Percentiles rank a stretch among this genome's conserved stretches.
Evolutionary conservation across 2,888 invertebrate genomes (phyloP).

Genomic region (Heliconius ismenius): DNA sequence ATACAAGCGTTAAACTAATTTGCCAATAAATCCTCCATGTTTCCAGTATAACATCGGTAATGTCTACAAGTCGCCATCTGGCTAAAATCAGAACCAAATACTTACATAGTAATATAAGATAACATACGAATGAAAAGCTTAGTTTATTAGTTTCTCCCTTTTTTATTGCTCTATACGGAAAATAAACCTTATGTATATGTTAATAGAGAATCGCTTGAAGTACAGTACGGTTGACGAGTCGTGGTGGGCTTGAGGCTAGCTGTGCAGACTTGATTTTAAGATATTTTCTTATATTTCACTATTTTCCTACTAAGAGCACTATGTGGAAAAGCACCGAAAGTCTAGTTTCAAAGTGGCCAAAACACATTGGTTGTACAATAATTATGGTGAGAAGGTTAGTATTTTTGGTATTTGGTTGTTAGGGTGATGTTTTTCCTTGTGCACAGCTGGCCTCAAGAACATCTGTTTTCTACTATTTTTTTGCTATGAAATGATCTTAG

Average conservation of each 20-base stretch:
- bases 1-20: neutral
- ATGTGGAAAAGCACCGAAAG: neutral
- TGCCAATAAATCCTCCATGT: neutral
- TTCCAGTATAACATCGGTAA: neutral
- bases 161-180: conserved; percentile 15
- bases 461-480: conserved; percentile 25
- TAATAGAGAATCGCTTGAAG: conserved; percentile 20
- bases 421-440: conserved; percentile 30
- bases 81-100: conserved; percentile 44
- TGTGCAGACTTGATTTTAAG: neutral
- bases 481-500: neutral
- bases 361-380: neutral
- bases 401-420: conserved; percentile 27
- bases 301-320: neutral
- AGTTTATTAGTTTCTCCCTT: conserved; percentile 40
- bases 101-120: conserved; percentile 47
- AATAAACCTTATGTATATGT: conserved; percentile 1
- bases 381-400: conserved; percentile 23
- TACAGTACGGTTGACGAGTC: neutral
- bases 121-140: conserved; percentile 45
- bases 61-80: conserved; percentile 45
- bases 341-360: neutral
- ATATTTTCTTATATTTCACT: neutral
- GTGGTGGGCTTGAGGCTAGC: neutral
- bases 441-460: conserved; percentile 22